Base-by-base conservation (phyloP, 2,888 invertebrate genomes). In the Colostygia pectinataria region DNA sequence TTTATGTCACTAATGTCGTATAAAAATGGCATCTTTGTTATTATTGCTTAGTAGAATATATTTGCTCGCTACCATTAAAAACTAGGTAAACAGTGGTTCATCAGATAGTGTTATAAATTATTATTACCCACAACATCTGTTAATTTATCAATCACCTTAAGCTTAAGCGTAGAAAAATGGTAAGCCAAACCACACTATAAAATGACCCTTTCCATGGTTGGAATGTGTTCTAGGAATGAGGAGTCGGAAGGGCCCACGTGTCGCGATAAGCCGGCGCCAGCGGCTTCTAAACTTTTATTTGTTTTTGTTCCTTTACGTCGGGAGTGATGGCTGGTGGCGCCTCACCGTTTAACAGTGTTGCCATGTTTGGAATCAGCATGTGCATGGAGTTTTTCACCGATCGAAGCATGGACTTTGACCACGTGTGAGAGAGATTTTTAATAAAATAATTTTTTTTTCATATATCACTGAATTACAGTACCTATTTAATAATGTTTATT, bases 241-340 rank as follows among this genome's bases (percentile, higher is more conserved):
- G 72, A 72, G 73, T 66, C 71, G 68, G 69, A 66, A 69, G 63
- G 64, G 65, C 64, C 76, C 83, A 84, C 80, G 83, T 82, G 83
- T 72, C 70, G 25, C 63, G 85, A 86, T 85, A 86, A 83, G 69
- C 54, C 65, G 86, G 85, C 87, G 88, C 87, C 86, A 74, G 72
- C 69, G 59, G 63, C 68, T 65, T 63, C 70, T 42, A 49, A 38
- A 53, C 45, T 57, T 53, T 60, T 55, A 50, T 61, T 61, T 71
- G 68, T 69, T 77, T 77, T 75, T 73, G 63, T 63, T 65, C 67
- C 66, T 53, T 55, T 41, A 25, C 48, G 52, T 55, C 49, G 36
- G 36, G 51, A 43, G 57, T 59, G 57, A 56, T 49, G 59, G 45
- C 62, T 59, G 79, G 77, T 63, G 82, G 80, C 80, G 80, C 81